Conservation (phyloP, 1,140 invertebrate species). For the Daktulosphaira vitifoliae region DNA sequence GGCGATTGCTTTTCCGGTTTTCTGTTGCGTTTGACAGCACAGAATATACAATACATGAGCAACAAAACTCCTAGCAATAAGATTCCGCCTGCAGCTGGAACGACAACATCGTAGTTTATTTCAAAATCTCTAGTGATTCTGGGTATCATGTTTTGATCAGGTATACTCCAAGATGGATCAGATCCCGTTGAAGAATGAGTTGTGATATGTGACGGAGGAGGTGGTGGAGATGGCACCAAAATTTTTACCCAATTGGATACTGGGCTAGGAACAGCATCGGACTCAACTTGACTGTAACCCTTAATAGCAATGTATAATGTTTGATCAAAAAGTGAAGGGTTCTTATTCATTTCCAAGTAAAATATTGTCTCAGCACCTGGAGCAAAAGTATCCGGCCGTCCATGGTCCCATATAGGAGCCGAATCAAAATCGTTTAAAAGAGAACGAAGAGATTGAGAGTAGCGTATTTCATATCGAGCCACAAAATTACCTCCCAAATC, state of each 20-base stretch:
- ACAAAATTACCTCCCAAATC: conserved; percentile 48
- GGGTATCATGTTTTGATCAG: conserved; percentile 40
- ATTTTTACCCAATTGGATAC: conserved; percentile 51
- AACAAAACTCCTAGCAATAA: conserved; percentile 43
- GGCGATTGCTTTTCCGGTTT: conserved; percentile 36
- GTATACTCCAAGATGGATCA: conserved; percentile 39
- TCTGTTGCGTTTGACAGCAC: conserved; percentile 42
- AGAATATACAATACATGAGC: conserved; percentile 46
- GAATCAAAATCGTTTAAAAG: conserved; percentile 46
- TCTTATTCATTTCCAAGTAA: conserved; percentile 45
- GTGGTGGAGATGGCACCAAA: conserved; percentile 46
- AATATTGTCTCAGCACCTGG: conserved; percentile 45
- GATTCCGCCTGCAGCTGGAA: conserved; percentile 44
- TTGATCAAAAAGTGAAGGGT: conserved; percentile 44
- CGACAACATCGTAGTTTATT: conserved; percentile 42
- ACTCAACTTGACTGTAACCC: conserved; percentile 43
- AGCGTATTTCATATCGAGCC: conserved; percentile 47
- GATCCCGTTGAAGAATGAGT: conserved; percentile 41
- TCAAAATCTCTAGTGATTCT: conserved; percentile 39
- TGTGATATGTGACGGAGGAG: conserved; percentile 44
- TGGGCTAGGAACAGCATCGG: conserved; percentile 44
- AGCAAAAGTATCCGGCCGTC: conserved; percentile 42
- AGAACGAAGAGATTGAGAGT: conserved; percentile 43
- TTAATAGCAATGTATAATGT: conserved; percentile 49
- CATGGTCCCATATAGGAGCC: conserved; percentile 43